Base-by-base conservation (phyloP, 2,888 invertebrate species). In the Sisyra nigra region DNA sequence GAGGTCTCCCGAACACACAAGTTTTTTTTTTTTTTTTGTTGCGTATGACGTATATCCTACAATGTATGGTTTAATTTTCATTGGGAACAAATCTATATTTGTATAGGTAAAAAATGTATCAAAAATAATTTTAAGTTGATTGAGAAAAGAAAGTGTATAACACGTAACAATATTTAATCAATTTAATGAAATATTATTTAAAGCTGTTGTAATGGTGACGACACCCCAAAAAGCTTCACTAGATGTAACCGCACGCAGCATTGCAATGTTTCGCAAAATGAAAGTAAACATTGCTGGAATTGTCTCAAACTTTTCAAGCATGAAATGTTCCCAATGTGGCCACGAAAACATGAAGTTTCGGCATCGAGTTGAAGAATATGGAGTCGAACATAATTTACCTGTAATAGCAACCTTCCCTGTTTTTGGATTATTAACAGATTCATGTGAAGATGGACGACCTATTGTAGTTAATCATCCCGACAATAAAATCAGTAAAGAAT, bases 151-250 rank as follows among this genome's bases (percentile, higher is more conserved):
- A n/a, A n/a, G n/a, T n/a, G n/a, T n/a, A n/a, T n/a, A n/a, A n/a
- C n/a, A n/a, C n/a, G n/a, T n/a, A 24, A 5, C 24, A 5, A 24
- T 24, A 7, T 44, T n/a, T 14, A 40, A 31, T 10, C 29, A 40
- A 14, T 30, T 24, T 24, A n/a, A 13, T 18, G 10, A 31, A n/a
- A 17, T 43, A 15, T 40, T 29, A 4, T 19, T 29, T 42, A n/a
- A 6, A 79, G 84, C 88, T 13, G 87, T 82, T 3, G 56, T 96
- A n/a, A 66, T 96, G 39, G 88, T 96, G 0, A 89, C 92, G 7
- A 96, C 93, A 0, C 93, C 94, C 0, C 94, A 94, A 59, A 76
- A 75, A 42, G 82, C 91, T 2, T 84, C 94, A 0, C 57, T 93
- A 5, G 76, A 89, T 57, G 91, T 94, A 17, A 85, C 91, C 0